These are phyloP conservation scores for Drosophila acutilabella DNA, from an alignment of 2,888 invertebrate species.

Conservation along the genomic window DNA sequence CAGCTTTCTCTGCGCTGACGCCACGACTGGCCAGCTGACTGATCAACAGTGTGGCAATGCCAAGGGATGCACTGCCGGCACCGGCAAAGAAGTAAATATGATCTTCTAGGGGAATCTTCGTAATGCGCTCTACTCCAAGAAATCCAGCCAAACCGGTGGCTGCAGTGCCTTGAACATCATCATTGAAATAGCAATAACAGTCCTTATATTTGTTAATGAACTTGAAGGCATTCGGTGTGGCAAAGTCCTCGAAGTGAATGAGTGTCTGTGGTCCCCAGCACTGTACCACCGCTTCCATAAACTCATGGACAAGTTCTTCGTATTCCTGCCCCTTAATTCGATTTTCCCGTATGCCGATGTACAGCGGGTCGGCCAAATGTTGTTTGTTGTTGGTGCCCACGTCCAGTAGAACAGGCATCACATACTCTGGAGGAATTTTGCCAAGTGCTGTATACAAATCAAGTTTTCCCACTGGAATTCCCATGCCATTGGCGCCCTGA, in stretches of 20 bases:
- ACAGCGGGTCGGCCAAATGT: constrained; percentile 58
- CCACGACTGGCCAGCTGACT: constrained; percentile 10
- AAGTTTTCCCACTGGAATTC: constrained; percentile 65
- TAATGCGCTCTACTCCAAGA: constrained; percentile 45
- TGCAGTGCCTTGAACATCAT: constrained; percentile 67
- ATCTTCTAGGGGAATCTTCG: constrained; percentile 49
- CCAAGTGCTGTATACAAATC: constrained; percentile 65
- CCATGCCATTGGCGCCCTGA: constrained; percentile 72
- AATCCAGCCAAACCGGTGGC: constrained; percentile 65
- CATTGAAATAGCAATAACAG: constrained; percentile 61
- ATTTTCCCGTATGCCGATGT: constrained; percentile 58
- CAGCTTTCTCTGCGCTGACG: constrained; percentile 12
- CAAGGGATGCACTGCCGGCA: constrained; percentile 41
- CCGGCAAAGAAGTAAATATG: constrained; percentile 55
- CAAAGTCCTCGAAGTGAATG: constrained; percentile 72
- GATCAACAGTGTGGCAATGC: constrained; percentile 19
- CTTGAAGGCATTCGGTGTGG: constrained; percentile 65
- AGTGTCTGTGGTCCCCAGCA: constrained; percentile 49
- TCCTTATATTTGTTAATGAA: constrained; percentile 57
- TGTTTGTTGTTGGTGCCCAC: constrained; percentile 61
- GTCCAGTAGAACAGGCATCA: constrained; percentile 55
- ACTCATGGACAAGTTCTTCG: constrained; percentile 58
- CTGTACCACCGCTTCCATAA: constrained; percentile 38
- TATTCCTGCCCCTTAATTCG: constrained; percentile 63
- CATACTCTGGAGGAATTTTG: constrained; percentile 41